Percentiles rank a stretch among this genome's conserved stretches.
Evolutionary conservation across 1,140 invertebrate genomes (phyloP).

Genomic region (Eupeodes corollae): DNA sequence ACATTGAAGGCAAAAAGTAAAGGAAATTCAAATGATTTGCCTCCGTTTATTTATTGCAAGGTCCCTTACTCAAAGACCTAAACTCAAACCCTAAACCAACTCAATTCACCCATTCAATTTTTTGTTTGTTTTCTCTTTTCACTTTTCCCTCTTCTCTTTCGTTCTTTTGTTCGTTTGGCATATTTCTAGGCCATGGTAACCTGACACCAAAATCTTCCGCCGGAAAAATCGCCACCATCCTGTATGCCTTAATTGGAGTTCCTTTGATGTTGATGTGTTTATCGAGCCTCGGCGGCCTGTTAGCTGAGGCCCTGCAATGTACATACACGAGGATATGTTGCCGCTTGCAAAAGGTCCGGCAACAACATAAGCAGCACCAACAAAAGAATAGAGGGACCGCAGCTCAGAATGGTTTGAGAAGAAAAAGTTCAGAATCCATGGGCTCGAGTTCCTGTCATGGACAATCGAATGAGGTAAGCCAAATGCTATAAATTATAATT

Average conservation of each 20-base stretch:
- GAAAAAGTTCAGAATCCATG: too few species aligned
- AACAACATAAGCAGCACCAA: too few species aligned
- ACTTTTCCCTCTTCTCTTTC: neutral
- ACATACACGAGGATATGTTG: constrained; percentile 57
- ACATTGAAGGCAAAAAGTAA: neutral
- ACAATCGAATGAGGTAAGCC: neutral
- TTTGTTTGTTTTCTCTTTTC: neutral
- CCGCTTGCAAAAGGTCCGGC: constrained; percentile 24
- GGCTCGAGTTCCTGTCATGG: neutral
- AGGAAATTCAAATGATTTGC: neutral
- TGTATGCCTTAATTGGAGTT: constrained; percentile 75
- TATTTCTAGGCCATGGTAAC: constrained; percentile 61
- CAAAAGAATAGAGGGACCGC: too few species aligned
- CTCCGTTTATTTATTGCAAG: neutral
- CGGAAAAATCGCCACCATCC: constrained; percentile 74
- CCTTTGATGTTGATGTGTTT: constrained; percentile 78
- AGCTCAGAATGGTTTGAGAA: too few species aligned
- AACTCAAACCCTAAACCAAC: neutral
- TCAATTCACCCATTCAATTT: neutral
- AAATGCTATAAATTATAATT: too few species aligned
- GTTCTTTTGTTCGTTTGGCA: neutral
- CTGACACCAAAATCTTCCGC: constrained; percentile 61
- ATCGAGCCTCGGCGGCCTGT: constrained; percentile 69
- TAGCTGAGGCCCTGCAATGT: constrained; percentile 61
- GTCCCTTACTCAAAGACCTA: neutral